Conservation (phyloP, 2,888 invertebrate genomes). For the Nomada hirtipes region DNA sequence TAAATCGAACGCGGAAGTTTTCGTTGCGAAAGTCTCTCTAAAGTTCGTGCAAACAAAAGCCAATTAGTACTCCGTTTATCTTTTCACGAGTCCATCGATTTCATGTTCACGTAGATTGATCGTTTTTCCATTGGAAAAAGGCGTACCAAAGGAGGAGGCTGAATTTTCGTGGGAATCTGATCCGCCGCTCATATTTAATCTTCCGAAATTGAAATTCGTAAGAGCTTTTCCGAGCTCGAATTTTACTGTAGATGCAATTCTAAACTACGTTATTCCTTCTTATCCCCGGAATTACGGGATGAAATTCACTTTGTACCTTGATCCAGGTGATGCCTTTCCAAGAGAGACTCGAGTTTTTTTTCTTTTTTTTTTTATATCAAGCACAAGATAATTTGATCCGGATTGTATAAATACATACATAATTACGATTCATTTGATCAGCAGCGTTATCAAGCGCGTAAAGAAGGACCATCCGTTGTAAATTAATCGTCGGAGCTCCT, state of each 20-base stretch:
- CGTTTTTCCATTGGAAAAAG: background rate
- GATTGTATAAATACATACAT: slow-evolving; percentile 1
- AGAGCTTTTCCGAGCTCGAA: background rate
- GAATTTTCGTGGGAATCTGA: background rate
- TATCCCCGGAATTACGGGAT: slow-evolving; percentile 11
- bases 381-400: slow-evolving; percentile 13
- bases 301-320: slow-evolving; percentile 4
- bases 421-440: slow-evolving; percentile 30
- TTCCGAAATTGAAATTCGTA: slow-evolving; percentile 17
- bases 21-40: too few species aligned
- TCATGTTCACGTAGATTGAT: background rate
- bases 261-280: slow-evolving; percentile 4
- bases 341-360: background rate
- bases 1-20: background rate
- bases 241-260: background rate
- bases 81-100: background rate
- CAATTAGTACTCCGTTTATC: background rate
- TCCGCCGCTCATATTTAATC: background rate
- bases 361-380: slow-evolving; percentile 2
- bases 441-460: slow-evolving; percentile 7
- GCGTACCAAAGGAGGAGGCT: background rate
- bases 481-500: slow-evolving; percentile 50
- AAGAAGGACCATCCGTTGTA: slow-evolving; percentile 45
- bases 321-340: background rate
- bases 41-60: background rate